phyloP scores from a whole-genome alignment of 2,113 vertebrate species.

The Cromileptes altivelis region DNA sequence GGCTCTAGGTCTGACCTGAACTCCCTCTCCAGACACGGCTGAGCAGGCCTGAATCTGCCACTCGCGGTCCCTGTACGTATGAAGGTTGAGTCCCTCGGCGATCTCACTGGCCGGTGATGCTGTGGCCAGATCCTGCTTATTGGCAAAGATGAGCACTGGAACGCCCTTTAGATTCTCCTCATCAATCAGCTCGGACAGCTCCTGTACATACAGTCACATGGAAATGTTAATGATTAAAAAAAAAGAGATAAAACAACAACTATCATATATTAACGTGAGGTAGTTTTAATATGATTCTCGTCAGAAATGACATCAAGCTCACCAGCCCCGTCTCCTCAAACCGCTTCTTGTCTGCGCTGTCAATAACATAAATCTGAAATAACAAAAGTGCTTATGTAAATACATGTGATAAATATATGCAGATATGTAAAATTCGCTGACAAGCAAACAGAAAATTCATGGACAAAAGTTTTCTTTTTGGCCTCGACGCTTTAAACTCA shows the following conservation, averaged over 20 bases:
- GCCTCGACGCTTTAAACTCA: background rate
- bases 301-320: constrained; percentile 49
- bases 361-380: constrained; percentile 91
- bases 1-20: constrained; percentile 85
- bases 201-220: constrained; percentile 75
- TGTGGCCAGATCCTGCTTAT: constrained; percentile 91
- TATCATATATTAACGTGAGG: background rate
- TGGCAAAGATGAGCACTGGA: constrained; percentile 91
- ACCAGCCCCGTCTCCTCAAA: constrained; percentile 94
- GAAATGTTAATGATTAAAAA: background rate
- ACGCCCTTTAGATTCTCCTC: constrained; percentile 88
- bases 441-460: no score
- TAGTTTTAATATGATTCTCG: background rate
- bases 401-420: no score
- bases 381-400: constrained; percentile 8
- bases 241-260: no score
- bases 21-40: constrained; percentile 90
- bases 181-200: constrained; percentile 88
- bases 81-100: constrained; percentile 90
- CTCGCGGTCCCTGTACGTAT: constrained; percentile 89
- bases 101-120: constrained; percentile 89
- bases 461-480: no score
- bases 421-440: no score
- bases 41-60: constrained; percentile 95
- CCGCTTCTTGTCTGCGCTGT: constrained; percentile 92